Evolutionary conservation across 2,888 invertebrate genomes (phyloP), one percentile per base, ranked within the genome.

Genomic region (Trichopoda pennipes): DNA sequence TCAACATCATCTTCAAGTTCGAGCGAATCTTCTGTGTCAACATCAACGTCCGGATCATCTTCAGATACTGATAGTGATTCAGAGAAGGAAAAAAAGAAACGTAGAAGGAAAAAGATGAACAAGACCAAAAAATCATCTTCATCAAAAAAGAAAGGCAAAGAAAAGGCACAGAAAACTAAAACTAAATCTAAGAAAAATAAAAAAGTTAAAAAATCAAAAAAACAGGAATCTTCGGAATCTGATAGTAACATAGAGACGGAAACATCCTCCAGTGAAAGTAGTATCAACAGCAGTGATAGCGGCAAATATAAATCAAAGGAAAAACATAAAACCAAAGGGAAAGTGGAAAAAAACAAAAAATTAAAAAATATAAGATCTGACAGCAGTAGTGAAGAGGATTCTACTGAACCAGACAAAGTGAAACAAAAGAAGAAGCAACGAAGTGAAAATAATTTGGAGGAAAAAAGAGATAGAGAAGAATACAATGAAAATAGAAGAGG

Each of bases 51-150:
- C 9, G 84, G 78, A 35, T 85, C 85, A 28, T 86, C 85, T n/a
- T 86, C 87, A 16, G 85, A 84, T 47, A 84, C 85, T 28, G 63
- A 56, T 1, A 87, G 87, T 23, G 86, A 87, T 14, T 86, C 87
- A 6, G 85, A 72, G 76, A 79, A 49, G 23, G 72, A 77, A 2
- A 80, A 73, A 51, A 77, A 47, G 58, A 78, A 83, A 55, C 56
- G 64, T 3, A 66, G 68, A 72, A 38, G 68, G 14, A 87, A 87
- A 77, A 80, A 81, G 3, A 69, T 83, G 21, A 75, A 72, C 4
- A 75, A 70, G 19, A 63, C 66, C 6, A 86, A 86, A 58, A 73
- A 77, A 32, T 84, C 81, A 14, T 47, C 61, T 8, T 81, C 80
- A 23, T 44, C 51, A 21, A 81, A 38, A 64, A 80, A 64, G 28